Base-by-base conservation (phyloP, 2,888 invertebrate genomes). In the Muschampia plurimacula region DNA sequence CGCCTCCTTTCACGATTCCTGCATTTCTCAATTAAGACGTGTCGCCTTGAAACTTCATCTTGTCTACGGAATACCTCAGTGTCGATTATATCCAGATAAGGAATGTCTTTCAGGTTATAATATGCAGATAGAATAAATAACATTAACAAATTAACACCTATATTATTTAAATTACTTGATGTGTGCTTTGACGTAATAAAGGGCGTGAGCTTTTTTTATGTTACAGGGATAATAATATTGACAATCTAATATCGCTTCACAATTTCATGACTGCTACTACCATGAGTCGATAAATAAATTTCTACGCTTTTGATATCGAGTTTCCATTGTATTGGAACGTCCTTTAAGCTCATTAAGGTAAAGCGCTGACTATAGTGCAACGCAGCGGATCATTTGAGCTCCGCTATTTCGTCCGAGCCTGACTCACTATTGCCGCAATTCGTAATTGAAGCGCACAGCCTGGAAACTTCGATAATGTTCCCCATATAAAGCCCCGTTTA, bases 391-490 rank as follows among this genome's bases (percentile, higher is more conserved):
- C 81, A 83, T 83, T 64, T 83, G 83, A 78, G 75, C 78, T 65
- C 75, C 75, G 77, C 78, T 77, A 82, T 82, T 81, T 81, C 80
- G 74, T 67, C 74, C 80, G 78, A 80, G 74, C 67, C 74, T 79
- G 78, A 80, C 79, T 80, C 75, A 78, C 79, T 78, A 80, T 79
- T 78, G 79, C 80, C 79, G 78, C 78, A 77, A 78, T 79, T 77
- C 74, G 76, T 77, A 77, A 77, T 78, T 78, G 74, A 75, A 76
- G 77, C 77, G 75, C 78, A 69, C 67, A 66, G 68, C 73, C 76
- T 79, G 77, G 74, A 77, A 79, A 79, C 79, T 78, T 77, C 75
- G 28, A 57, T 57, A 57, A 57, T 28, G 12, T 57, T 28, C 28
- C 57, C 22, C 28, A 28, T 57, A 28, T 28, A 28, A 28, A 28